These are phyloP conservation scores for Gymnocephalus cernua DNA, from an alignment of 2,113 vertebrate genomes.

Conservation along the genomic window DNA sequence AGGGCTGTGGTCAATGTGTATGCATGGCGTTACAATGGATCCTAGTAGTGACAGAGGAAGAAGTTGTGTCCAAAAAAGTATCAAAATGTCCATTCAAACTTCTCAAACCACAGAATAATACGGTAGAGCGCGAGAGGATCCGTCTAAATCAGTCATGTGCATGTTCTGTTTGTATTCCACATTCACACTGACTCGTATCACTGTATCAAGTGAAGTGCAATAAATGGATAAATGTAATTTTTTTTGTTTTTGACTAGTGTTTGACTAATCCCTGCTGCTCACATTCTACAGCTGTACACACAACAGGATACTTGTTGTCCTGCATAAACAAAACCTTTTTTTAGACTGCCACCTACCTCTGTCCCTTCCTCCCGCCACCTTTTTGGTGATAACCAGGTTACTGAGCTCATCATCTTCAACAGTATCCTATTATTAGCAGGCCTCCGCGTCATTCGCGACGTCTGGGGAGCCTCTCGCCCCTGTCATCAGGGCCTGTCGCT, in stretches of 20 bases:
- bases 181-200: conserved; percentile 17
- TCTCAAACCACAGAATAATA: conserved; percentile 11
- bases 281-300: background rate
- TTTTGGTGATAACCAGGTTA: conserved; percentile 65
- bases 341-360: conserved; percentile 6
- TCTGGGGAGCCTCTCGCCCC: conserved; percentile 71
- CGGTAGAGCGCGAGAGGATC: background rate
- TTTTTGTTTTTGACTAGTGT: conserved; percentile 22
- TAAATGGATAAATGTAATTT: conserved; percentile 6
- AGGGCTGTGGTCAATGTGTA: background rate
- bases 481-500: conserved; percentile 68
- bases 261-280: conserved; percentile 3
- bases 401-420: conserved; percentile 62
- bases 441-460: conserved; percentile 69
- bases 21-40: conserved; percentile 1
- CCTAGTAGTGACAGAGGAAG: background rate
- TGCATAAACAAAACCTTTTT: conserved; percentile 23
- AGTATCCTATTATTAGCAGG: conserved; percentile 78
- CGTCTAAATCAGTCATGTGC: conserved; percentile 11
- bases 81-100: conserved; percentile 22
- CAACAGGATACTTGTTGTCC: background rate
- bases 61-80: conserved; percentile 9
- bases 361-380: conserved; percentile 40
- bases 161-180: conserved; percentile 15
- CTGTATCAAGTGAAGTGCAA: conserved; percentile 24